phyloP scores from a whole-genome alignment of 37 sponge, comb jelly and placozoan genomes.

The Bolinopsis microptera region DNA sequence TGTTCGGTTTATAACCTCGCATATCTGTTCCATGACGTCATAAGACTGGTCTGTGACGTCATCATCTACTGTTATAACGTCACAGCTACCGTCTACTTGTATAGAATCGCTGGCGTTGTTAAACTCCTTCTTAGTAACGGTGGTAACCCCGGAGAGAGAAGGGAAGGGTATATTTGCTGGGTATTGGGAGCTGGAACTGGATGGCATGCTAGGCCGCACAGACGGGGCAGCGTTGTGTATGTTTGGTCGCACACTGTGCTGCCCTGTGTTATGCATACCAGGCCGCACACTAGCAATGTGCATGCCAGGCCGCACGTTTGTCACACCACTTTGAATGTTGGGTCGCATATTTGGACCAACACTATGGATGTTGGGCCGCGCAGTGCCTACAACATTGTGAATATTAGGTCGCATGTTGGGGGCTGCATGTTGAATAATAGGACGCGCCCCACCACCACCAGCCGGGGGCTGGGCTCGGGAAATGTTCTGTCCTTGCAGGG shows the following conservation, averaged over 20 bases:
- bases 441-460: no score
- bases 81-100: slow-evolving; percentile 53
- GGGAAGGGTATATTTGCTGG: slow-evolving; percentile 27
- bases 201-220: neutral
- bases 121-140: slow-evolving; percentile 50
- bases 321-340: neutral
- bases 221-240: neutral
- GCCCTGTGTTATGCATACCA: neutral
- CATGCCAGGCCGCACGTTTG: neutral
- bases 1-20: no score
- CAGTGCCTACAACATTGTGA: no score
- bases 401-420: no score
- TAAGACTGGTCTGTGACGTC: neutral
- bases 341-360: neutral
- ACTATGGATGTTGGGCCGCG: neutral
- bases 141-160: slow-evolving; percentile 38
- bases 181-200: neutral
- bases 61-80: neutral
- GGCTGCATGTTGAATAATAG: no score
- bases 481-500: neutral
- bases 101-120: slow-evolving; percentile 64
- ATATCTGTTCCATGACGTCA: no score
- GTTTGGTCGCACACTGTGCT: neutral
- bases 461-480: neutral
- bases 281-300: neutral